Evolutionary conservation across 2,113 vertebrate species (phyloP), one percentile per base, ranked within the genome.

Genomic region (Marcusenius ussheri): DNA sequence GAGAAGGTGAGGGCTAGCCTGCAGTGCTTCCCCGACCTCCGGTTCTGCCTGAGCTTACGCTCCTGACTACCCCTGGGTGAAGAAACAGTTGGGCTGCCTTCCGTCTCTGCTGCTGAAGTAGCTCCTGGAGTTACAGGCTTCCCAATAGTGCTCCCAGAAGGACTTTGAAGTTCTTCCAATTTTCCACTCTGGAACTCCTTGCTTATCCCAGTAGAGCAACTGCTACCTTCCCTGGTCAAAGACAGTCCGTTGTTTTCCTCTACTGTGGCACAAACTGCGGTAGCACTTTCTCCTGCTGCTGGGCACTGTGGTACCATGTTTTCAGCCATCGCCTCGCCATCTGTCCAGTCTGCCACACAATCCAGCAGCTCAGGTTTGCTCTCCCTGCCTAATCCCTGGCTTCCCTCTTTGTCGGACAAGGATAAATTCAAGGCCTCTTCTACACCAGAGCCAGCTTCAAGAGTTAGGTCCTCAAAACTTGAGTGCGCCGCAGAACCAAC

Each of bases 1-100:
- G 95, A 94, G 91, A 97, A 98, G 39, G 96, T 96, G 87, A 97
- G 95, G 1, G 97, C 97, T 51, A 98, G 93, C 93, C 95, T 97
- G 92, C 96, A 97, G 66, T 94, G 94, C 74, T 96, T 97, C 3
- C 92, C 95, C 5, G 92, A 92, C 91, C 93, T 94, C 89, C 96
- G 94, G 93, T 91, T 93, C 84, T 94, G 95, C 46, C 93, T 95
- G 49, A 89, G 4, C 92, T 94, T 96, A 89, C 91, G 95, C 62
- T 95, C 95, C 88, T 93, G 93, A 90, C 88, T 92, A 74, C 91
- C 88, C 74, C 87, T 92, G 51, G 83, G 86, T 3, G 90, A 7
- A n/a, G 90, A 91, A 50, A 62, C 88, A 8, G 90, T 8, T n/a
- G 90, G 24, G 87, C 84, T 47, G 77, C 90, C 89, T 17, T 94